Base-by-base conservation (phyloP, 2,888 invertebrate species). In the Pecten maximus region DNA sequence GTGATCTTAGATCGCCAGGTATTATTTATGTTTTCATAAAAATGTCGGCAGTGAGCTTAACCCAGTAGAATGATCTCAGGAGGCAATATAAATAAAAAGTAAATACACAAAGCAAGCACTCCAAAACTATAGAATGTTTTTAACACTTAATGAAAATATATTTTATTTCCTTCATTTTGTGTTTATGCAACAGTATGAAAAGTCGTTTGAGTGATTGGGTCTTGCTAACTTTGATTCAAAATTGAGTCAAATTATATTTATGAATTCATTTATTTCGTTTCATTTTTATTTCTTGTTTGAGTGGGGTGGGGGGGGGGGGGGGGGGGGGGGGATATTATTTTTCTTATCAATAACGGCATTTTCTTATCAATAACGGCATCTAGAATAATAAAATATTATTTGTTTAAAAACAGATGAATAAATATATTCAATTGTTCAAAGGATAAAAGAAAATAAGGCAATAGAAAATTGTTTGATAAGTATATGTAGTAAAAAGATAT, bases 21-120 rank as follows among this genome's bases (percentile, higher is more conserved):
- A 87, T 88, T 88, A 88, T 90, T 90, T 88, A 88, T 91, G 91
- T 91, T 91, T 91, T 88, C 86, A 74, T 86, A 60, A 86, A n/a
- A 89, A 74, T 89, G 91, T 89, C 91, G 91, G 88, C 91, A 89
- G 88, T 88, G 40, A 91, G 88, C 88, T 89, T 89, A 89, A 8
- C 28, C 28, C 0, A 74, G 28, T 28, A 35, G 12, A 74, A 74
- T 35, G 6, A 74, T 74, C 8, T 74, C 28, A 74, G 35, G 74
- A 15, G 12, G 74, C 35, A 35, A 74, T 74, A 74, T 35, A 74
- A 74, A 74, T 74, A 74, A 74, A 28, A 10, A 74, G 35, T 6
- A 74, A 28, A 28, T 74, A 74, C 35, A 74, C 15, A 74, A 74
- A 28, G 74, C 8, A 23, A 74, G 35, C 35, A 35, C 74, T 74